phyloP scores from a whole-genome alignment of 2,113 vertebrate species.

The Kobus ellipsiprymnus region DNA sequence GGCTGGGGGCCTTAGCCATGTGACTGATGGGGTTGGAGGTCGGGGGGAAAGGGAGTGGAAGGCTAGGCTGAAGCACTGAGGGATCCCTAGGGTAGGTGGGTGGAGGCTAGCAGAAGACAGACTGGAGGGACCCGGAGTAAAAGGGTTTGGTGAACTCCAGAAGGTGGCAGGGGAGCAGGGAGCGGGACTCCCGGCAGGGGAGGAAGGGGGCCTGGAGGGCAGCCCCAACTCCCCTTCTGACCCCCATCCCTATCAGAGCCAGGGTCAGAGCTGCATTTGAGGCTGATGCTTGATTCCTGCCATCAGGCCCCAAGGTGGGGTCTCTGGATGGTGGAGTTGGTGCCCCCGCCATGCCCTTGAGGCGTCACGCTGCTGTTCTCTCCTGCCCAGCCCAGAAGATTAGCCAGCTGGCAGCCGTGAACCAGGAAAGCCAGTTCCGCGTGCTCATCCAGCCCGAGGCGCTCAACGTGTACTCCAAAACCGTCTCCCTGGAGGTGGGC shows the following conservation, averaged over 20 bases:
- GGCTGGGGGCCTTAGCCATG: background rate
- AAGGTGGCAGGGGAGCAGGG: too few relatives aligned
- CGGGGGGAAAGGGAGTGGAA: background rate
- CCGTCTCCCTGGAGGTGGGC: slow-evolving; percentile 47
- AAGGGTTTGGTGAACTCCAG: background rate
- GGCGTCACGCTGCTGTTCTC: slow-evolving; percentile 53
- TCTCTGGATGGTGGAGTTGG: background rate
- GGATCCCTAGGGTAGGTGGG: background rate
- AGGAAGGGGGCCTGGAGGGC: background rate
- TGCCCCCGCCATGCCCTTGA: background rate
- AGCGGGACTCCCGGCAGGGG: background rate
- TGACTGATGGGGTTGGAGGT: background rate
- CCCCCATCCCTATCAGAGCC: background rate
- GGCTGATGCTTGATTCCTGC: background rate
- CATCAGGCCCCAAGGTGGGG: background rate
- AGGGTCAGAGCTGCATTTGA: background rate
- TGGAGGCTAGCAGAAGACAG: background rate
- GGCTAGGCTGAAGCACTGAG: background rate
- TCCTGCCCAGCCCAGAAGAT: slow-evolving; percentile 71
- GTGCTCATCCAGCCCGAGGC: slow-evolving; percentile 29
- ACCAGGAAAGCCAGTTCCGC: slow-evolving; percentile 57
- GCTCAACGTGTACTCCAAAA: slow-evolving; percentile 41
- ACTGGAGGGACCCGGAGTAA: background rate
- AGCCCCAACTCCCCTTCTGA: too few relatives aligned
- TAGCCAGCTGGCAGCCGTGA: slow-evolving; percentile 66